Conservation (phyloP, 2,113 vertebrate genomes). For the Amblyopsis rosae region DNA sequence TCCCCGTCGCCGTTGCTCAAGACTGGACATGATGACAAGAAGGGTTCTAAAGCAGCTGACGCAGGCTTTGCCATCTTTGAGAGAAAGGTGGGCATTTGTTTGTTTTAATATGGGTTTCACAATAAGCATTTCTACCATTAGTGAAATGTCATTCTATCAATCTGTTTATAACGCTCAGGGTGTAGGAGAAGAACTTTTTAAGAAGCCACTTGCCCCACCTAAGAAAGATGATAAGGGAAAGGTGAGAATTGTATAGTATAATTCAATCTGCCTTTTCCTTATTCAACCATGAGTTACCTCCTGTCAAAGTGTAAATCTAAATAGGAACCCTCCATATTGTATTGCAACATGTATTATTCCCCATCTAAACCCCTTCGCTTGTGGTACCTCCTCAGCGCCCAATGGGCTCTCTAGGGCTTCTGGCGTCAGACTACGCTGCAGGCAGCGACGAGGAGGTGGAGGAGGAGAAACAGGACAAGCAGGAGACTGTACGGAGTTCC, state of each 20-base stretch:
- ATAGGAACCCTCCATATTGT: too few species aligned
- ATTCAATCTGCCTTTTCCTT: neutral
- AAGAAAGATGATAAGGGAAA: conserved; percentile 88
- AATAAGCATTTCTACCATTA: too few species aligned
- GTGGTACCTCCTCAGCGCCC: conserved; percentile 78
- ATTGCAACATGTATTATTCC: neutral
- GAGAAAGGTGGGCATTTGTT: conserved; percentile 73
- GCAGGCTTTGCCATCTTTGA: conserved; percentile 81
- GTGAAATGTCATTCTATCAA: neutral
- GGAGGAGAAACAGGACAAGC: conserved; percentile 89
- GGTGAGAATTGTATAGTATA: conserved; percentile 47
- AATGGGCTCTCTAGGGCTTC: conserved; percentile 89
- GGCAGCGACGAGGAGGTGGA: conserved; percentile 95
- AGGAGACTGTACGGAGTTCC: conserved; percentile 74
- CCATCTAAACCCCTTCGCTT: neutral
- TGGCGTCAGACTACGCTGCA: conserved; percentile 92
- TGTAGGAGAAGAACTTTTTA: conserved; percentile 88
- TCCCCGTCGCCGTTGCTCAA: conserved; percentile 70
- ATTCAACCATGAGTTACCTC: neutral
- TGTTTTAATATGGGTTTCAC: neutral
- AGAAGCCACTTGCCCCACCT: conserved; percentile 90
- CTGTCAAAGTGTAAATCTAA: too few species aligned
- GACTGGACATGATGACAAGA: conserved; percentile 66
- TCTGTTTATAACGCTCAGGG: conserved; percentile 51
- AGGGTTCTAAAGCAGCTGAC: conserved; percentile 79